Conservation (phyloP, 2,113 vertebrate species). For the Neogale vison region DNA sequence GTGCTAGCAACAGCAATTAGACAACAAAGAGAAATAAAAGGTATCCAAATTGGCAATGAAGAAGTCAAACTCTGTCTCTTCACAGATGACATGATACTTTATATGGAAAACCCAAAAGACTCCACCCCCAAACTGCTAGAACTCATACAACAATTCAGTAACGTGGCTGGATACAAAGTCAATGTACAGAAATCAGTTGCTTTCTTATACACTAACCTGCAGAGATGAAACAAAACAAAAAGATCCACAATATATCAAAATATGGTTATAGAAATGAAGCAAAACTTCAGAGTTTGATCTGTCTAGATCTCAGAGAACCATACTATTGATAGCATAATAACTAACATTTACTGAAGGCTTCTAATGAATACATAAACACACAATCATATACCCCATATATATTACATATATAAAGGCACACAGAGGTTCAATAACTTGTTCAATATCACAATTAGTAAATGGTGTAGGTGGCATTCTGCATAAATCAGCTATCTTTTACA, state of each 20-base stretch:
- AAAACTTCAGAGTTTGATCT: not conserved
- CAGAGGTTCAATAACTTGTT: slow-evolving; percentile 1
- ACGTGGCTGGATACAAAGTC: no score
- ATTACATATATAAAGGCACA: not conserved
- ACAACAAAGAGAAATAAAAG: no score
- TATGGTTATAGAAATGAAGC: not conserved
- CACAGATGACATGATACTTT: no score
- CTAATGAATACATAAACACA: not conserved
- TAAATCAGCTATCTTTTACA: not conserved
- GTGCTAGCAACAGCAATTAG: no score
- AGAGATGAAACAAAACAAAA: not conserved
- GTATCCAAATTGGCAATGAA: no score
- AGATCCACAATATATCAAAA: not conserved
- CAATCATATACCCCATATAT: not conserved
- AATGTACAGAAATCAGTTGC: no score
- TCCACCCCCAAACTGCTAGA: no score
- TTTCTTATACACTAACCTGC: not conserved
- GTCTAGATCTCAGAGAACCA: not conserved
- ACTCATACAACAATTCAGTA: no score
- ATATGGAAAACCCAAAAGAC: no score
- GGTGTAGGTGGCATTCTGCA: not conserved
- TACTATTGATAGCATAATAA: not conserved
- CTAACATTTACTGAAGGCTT: not conserved
- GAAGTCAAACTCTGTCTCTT: no score
- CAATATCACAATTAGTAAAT: not conserved